Conservation (phyloP, 2,888 invertebrate species). For the Drosophila multiciliata region DNA sequence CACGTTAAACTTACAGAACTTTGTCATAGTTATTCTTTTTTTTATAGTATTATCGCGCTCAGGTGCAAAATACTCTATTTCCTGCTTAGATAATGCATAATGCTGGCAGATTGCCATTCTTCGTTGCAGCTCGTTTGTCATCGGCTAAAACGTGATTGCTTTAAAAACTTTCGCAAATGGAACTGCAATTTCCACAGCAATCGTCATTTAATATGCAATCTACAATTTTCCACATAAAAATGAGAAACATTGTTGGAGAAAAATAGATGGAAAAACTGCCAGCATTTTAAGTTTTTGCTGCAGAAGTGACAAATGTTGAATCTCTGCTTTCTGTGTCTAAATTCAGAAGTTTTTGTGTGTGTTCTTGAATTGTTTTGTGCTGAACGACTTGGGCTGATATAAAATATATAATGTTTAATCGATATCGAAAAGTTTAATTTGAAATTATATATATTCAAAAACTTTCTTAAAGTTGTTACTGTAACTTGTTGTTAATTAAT, state of each 20-base stretch:
- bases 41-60: not conserved
- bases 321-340: not conserved
- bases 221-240: constrained; percentile 27
- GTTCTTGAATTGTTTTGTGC: not conserved
- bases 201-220: constrained; percentile 67
- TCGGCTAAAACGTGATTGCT: constrained; percentile 30
- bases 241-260: not conserved
- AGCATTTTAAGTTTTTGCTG: constrained; percentile 21
- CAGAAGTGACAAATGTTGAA: constrained; percentile 13
- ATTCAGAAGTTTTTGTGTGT: not conserved
- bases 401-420: not conserved
- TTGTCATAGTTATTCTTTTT: not conserved
- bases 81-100: not conserved
- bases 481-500: no score
- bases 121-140: constrained; percentile 24
- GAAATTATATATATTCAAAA: not conserved
- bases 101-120: not conserved
- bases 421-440: not conserved
- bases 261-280: not conserved
- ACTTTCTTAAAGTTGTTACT: not conserved
- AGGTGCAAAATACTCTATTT: constrained; percentile 1
- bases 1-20: not conserved
- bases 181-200: constrained; percentile 35
- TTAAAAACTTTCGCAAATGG: constrained; percentile 26
- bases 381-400: no score